Conservation (phyloP, 2,888 invertebrate genomes). For the Arrhopalites spinosus region DNA sequence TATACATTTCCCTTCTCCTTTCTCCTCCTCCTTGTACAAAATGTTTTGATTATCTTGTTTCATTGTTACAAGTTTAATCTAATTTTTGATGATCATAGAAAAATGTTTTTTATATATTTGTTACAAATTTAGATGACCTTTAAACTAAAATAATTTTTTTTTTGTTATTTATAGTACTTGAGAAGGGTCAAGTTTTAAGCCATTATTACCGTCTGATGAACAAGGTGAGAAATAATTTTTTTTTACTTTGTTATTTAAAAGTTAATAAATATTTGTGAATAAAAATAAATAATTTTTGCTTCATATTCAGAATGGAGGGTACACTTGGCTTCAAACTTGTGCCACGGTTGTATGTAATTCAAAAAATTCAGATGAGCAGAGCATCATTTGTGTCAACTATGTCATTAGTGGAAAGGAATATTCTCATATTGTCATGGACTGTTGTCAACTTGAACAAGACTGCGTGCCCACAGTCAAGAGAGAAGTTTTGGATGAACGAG, state of each 20-base stretch:
- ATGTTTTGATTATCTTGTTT: too few relatives aligned
- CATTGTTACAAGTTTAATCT: too few relatives aligned
- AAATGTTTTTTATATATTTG: too few relatives aligned
- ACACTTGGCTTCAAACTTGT: conserved; percentile 95
- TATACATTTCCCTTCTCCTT: conserved; percentile 25
- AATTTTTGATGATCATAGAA: too few relatives aligned
- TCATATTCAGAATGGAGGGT: conserved; percentile 91
- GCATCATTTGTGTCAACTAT: conserved; percentile 96
- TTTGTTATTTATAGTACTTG: conserved; percentile 81
- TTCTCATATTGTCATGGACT: conserved; percentile 89
- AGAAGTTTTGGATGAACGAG: conserved; percentile 82
- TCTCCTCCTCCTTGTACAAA: too few relatives aligned
- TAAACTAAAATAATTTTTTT: too few relatives aligned
- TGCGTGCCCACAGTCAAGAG: conserved; percentile 70
- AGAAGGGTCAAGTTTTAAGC: conserved; percentile 94
- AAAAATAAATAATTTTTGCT: too few relatives aligned
- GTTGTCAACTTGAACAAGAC: conserved; percentile 78
- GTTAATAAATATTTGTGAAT: too few relatives aligned
- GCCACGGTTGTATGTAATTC: conserved; percentile 94
- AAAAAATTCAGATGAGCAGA: conserved; percentile 95
- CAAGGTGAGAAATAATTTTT: too few relatives aligned
- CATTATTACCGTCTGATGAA: conserved; percentile 96
- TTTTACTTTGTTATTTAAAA: too few relatives aligned
- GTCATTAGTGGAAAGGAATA: conserved; percentile 91
- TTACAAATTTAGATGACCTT: too few relatives aligned